Percentiles rank a stretch among this genome's conserved stretches.
Evolutionary conservation across 2,797 vertebrate genomes (phyloP).

Genomic region (Enteromius anoplus): DNA sequence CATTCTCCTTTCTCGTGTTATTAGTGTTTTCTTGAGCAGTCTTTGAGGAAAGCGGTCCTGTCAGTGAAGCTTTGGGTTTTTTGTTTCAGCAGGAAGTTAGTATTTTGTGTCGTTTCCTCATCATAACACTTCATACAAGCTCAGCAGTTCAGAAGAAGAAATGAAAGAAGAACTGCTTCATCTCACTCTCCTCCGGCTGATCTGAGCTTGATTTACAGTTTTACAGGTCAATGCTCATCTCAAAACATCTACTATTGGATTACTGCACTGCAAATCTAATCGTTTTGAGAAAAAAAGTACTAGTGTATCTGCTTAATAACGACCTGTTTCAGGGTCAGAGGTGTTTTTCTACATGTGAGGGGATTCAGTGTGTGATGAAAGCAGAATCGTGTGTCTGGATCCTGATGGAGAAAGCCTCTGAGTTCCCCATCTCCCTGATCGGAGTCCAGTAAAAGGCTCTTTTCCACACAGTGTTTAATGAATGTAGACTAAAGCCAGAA

Average conservation of each 20-base stretch:
- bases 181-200: not conserved
- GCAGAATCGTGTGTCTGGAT: constrained; percentile 31
- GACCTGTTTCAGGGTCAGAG: too few relatives aligned
- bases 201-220: not conserved
- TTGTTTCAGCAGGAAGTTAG: constrained; percentile 56
- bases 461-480: too few relatives aligned
- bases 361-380: not conserved
- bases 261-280: constrained; percentile 20
- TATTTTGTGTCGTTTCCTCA: constrained; percentile 57
- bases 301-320: not conserved
- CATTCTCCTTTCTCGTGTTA: not conserved
- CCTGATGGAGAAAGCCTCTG: constrained; percentile 68
- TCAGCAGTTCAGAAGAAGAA: constrained; percentile 1
- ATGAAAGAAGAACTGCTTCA: constrained; percentile 1
- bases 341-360: not conserved
- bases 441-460: constrained; percentile 25
- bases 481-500: not conserved
- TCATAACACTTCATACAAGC: constrained; percentile 48
- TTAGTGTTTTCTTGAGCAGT: not conserved
- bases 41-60: not conserved
- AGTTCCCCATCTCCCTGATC: constrained; percentile 64
- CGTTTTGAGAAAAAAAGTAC: not conserved
- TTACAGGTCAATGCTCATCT: constrained; percentile 3
- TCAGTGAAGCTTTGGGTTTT: not conserved
- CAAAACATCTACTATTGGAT: constrained; percentile 9